phyloP scores from a whole-genome alignment of 1,140 invertebrate species.

The Cherax quadricarinatus region DNA sequence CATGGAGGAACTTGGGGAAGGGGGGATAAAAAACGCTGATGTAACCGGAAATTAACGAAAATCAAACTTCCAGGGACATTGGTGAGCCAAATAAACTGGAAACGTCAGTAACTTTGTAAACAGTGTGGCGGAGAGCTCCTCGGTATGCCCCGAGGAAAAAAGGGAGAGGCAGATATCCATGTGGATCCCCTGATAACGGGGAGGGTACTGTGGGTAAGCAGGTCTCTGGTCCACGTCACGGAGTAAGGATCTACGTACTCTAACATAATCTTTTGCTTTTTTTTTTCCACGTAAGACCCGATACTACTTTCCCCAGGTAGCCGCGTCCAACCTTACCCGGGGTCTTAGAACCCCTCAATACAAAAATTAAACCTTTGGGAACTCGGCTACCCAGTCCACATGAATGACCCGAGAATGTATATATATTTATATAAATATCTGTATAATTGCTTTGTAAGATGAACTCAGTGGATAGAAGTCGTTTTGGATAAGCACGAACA shows the following conservation, averaged over 20 bases:
- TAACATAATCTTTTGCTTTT: too few species aligned
- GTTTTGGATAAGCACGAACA: slow-evolving; percentile 35
- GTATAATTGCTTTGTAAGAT: slow-evolving; percentile 24
- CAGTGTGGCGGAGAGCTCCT: background rate
- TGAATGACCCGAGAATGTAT: slow-evolving; percentile 30
- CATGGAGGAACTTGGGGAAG: slow-evolving; percentile 54
- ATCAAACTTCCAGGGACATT: slow-evolving; percentile 23
- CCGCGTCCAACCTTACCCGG: background rate
- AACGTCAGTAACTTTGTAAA: slow-evolving; percentile 8
- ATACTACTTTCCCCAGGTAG: slow-evolving; percentile 1
- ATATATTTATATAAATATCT: slow-evolving; percentile 38
- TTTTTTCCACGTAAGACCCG: background rate
- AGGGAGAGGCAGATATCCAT: slow-evolving; percentile 23
- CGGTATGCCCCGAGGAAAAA: slow-evolving; percentile 21
- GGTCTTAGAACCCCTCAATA: slow-evolving; percentile 7
- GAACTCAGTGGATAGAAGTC: slow-evolving; percentile 55
- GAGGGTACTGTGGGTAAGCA: background rate
- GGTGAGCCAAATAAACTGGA: slow-evolving; percentile 11
- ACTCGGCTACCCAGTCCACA: slow-evolving; percentile 31
- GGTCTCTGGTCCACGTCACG: slow-evolving; percentile 1
- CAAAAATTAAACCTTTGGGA: slow-evolving; percentile 51
- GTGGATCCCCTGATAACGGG: slow-evolving; percentile 3
- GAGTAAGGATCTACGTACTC: background rate
- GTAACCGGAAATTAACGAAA: slow-evolving; percentile 43
- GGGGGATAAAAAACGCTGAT: slow-evolving; percentile 13